These are phyloP conservation scores for Chymomyza costata DNA, from an alignment of 1,140 invertebrate genomes.

Conservation along the genomic window DNA sequence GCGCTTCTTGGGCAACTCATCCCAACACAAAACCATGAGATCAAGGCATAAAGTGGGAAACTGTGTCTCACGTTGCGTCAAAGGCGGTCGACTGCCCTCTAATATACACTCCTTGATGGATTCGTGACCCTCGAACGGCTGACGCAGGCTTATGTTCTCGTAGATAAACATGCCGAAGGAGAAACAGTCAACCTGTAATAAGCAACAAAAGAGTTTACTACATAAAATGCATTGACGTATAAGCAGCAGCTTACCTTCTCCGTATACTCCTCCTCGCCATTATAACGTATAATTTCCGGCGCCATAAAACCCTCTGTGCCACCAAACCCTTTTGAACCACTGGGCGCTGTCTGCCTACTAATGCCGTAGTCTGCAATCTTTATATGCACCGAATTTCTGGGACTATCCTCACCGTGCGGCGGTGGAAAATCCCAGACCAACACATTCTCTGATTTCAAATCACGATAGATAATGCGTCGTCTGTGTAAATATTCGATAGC, in stretches of 20 bases:
- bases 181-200: slow-evolving; percentile 94
- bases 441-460: slow-evolving; percentile 99
- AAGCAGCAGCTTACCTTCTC: slow-evolving; percentile 84
- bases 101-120: slow-evolving; percentile 97
- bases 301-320: slow-evolving; percentile 99
- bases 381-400: slow-evolving; percentile 85
- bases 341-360: slow-evolving; percentile 89
- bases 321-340: slow-evolving; percentile 97
- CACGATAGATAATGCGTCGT: slow-evolving; percentile 95
- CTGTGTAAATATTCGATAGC: slow-evolving; percentile 97
- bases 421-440: slow-evolving; percentile 94
- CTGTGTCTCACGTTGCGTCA: slow-evolving; percentile 88
- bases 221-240: background rate
- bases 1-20: slow-evolving; percentile 86
- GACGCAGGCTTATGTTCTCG: slow-evolving; percentile 93
- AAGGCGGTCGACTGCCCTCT: slow-evolving; percentile 92
- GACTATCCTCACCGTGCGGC: slow-evolving; percentile 77
- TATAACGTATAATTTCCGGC: slow-evolving; percentile 97
- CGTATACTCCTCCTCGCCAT: slow-evolving; percentile 99
- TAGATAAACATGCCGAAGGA: slow-evolving; percentile 99
- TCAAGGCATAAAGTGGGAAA: slow-evolving; percentile 95
- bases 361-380: slow-evolving; percentile 98
- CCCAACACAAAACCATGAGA: slow-evolving; percentile 97
- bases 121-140: slow-evolving; percentile 96
- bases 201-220: background rate